Conservation (phyloP, 2,888 invertebrate genomes). For the Helleia helle region DNA sequence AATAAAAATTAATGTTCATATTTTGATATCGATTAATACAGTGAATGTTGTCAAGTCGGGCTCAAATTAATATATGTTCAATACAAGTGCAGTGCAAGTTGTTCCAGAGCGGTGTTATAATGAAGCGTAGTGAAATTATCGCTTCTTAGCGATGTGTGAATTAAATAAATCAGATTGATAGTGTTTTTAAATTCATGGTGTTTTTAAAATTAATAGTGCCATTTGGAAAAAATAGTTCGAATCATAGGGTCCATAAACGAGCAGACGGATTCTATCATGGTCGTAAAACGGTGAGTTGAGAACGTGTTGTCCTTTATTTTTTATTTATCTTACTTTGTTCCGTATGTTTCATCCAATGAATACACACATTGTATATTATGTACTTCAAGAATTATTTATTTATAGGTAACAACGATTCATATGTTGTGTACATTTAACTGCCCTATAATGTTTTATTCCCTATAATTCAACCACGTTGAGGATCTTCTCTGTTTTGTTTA, state of each 20-base stretch:
- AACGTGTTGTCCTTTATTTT: constrained; percentile 22
- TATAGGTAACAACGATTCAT: too few relatives aligned
- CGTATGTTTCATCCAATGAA: too few relatives aligned
- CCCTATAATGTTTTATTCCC: too few relatives aligned
- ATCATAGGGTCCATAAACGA: constrained; percentile 74
- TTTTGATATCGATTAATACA: not conserved
- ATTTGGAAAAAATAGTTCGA: constrained; percentile 61
- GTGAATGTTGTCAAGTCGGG: not conserved
- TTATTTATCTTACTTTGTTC: not conserved
- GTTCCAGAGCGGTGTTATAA: constrained; percentile 49
- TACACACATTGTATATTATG: too few relatives aligned
- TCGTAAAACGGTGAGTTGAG: constrained; percentile 69
- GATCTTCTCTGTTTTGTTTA: too few relatives aligned
- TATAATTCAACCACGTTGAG: too few relatives aligned
- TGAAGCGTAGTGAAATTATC: constrained; percentile 60
- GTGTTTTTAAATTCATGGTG: constrained; percentile 69
- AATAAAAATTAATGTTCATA: not conserved
- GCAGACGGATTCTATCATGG: constrained; percentile 74
- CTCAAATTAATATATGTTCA: constrained; percentile 38
- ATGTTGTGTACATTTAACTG: too few relatives aligned
- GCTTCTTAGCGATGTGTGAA: constrained; percentile 69
- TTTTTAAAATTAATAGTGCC: constrained; percentile 56
- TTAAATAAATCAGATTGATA: constrained; percentile 58
- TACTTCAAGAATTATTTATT: too few relatives aligned
- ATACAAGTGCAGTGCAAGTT: constrained; percentile 55